Percentiles rank a stretch among this genome's conserved stretches.
Evolutionary conservation across 2,113 vertebrate species (phyloP).

Genomic region (Platichthys stellatus): DNA sequence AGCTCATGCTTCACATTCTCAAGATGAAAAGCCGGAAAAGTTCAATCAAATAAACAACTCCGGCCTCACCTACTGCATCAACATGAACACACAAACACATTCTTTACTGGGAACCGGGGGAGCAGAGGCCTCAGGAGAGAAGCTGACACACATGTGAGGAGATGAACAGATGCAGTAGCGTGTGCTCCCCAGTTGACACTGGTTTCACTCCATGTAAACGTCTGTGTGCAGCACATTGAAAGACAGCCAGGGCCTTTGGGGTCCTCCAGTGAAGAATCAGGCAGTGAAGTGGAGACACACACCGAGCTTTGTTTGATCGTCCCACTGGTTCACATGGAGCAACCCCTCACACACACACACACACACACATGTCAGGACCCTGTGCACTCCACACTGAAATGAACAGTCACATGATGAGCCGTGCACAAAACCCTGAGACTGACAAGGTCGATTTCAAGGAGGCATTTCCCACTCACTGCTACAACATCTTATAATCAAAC

Average conservation of each 20-base stretch:
- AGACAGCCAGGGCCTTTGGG: too few relatives aligned
- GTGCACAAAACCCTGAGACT: not conserved
- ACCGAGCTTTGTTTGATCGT: constrained; percentile 43
- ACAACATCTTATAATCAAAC: too few relatives aligned
- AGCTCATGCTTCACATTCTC: constrained; percentile 38
- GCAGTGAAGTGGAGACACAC: not conserved
- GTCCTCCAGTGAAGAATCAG: too few relatives aligned
- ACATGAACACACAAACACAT: constrained; percentile 39
- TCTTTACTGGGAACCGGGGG: not conserved
- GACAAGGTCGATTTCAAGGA: not conserved
- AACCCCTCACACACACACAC: not conserved
- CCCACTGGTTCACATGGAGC: constrained; percentile 4
- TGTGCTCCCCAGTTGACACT: too few relatives aligned
- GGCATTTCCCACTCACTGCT: not conserved
- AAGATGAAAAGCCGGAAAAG: constrained; percentile 33
- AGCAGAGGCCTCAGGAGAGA: not conserved
- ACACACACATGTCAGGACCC: constrained; percentile 10
- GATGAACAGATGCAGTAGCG: too few relatives aligned
- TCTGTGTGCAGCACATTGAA: too few relatives aligned
- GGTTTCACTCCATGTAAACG: too few relatives aligned
- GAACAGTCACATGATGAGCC: constrained; percentile 52
- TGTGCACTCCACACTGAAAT: constrained; percentile 49
- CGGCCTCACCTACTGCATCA: constrained; percentile 55
- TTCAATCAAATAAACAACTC: constrained; percentile 40
- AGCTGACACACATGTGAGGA: not conserved